Evolutionary conservation across 2,113 vertebrate species (phyloP), one percentile per base, ranked within the genome.

Genomic region (Coptodon rendalli): DNA sequence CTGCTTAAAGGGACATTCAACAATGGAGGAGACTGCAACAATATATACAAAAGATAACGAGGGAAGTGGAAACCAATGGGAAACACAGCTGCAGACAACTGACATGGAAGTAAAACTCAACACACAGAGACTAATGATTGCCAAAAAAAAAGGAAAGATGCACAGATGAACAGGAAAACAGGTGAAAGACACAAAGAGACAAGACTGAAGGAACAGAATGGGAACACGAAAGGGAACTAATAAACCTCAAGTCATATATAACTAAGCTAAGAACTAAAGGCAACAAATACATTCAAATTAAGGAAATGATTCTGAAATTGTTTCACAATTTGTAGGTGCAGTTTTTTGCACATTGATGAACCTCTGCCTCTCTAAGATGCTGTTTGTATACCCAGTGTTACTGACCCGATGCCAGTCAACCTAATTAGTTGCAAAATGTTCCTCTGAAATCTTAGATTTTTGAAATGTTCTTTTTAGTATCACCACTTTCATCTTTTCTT

Each of bases 321-420:
- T 43, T 43, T 40, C n/a, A 71, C 7, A 71, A 71, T 14, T 71
- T 43, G 36, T 71, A 6, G 66, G 3, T 43, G 12, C 36, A 71
- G n/a, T 22, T 36, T 12, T 12, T 36, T 66, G 0, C 61, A 36
- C 31, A 66, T 66, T 66, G 61, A 66, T 38, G 61, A 66, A 38
- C 10, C 10, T 38, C 31, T 38, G 61, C 17, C 17, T 66, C 61
- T 66, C 4, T 66, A 5, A 7, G 17, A 36, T 66, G 61, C 61
- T 66, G 31, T 66, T 66, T n/a, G 31, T 38, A 66, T 34, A 66
- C 61, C 10, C 61, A 66, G 31, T n/a, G 61, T 38, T 38, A 66
- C 31, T n/a, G 31, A 38, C 61, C 31, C 0, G 0, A 7, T 66
- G 31, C 31, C 31, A 38, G 31, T 5, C 31, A 38, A 12, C 17